These are phyloP conservation scores for Heterotilapia buettikoferi DNA, from an alignment of 2,113 vertebrate species.

Conservation along the genomic window DNA sequence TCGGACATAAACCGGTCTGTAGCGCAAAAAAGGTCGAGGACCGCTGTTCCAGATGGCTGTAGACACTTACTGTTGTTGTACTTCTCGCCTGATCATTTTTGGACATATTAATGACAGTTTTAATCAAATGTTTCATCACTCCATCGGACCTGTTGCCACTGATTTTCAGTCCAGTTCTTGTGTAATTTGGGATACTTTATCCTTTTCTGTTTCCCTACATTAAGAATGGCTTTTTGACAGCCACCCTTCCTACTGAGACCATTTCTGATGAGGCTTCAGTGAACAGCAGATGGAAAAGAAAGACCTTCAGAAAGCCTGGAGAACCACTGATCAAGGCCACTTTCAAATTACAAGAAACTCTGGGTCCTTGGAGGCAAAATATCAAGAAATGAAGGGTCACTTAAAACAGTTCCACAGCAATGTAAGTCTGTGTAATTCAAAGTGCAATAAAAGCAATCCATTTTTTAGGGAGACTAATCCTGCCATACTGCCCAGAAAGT, in stretches of 20 bases:
- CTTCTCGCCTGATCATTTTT: background rate
- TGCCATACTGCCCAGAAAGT: background rate
- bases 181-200: background rate
- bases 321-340: background rate
- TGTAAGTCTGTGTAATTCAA: background rate
- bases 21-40: background rate
- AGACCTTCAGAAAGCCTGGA: background rate
- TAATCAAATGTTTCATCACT: background rate
- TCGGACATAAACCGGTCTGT: background rate
- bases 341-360: background rate
- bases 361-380: background rate
- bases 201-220: background rate
- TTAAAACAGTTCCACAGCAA: background rate
- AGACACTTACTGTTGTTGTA: background rate
- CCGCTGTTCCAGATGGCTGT: background rate
- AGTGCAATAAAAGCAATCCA: background rate
- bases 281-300: background rate
- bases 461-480: background rate
- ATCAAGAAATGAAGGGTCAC: background rate
- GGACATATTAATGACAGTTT: background rate
- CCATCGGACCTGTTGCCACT: background rate
- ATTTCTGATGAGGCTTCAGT: background rate
- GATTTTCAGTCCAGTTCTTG: background rate
- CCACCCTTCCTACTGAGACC: background rate
- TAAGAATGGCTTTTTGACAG: background rate